A percentile compares a stretch with the other conserved stretches of the same genome.
phyloP scores from a whole-genome alignment of 2,888 invertebrate genomes.

The Dasypolia templi region DNA sequence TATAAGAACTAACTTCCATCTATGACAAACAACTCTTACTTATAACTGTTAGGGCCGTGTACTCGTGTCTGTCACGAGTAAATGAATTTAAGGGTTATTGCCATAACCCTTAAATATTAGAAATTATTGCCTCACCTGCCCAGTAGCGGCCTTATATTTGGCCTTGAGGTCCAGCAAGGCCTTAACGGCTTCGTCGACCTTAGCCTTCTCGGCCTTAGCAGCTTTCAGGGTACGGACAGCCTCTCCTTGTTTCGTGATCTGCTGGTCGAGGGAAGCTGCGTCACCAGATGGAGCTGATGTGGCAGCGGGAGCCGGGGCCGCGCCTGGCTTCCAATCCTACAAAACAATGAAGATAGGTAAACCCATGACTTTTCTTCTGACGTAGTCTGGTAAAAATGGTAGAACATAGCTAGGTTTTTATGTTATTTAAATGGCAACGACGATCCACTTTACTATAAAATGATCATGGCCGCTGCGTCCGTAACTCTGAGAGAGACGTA shows the following conservation, averaged over 20 bases:
- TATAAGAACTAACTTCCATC: neutral
- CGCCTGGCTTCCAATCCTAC: constrained; percentile 68
- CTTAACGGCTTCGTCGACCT: constrained; percentile 86
- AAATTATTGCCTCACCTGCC: constrained; percentile 32
- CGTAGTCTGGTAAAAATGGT: neutral
- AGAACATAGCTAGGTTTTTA: neutral
- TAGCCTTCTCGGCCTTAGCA: constrained; percentile 89
- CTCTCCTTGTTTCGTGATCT: constrained; percentile 78
- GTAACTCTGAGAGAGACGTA: neutral
- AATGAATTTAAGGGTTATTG: no score
- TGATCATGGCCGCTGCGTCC: neutral
- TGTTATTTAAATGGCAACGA: neutral
- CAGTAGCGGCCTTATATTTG: constrained; percentile 91
- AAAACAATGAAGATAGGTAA: neutral
- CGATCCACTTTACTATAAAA: no score
- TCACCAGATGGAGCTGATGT: constrained; percentile 41
- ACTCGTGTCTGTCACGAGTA: neutral
- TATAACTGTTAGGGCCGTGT: neutral
- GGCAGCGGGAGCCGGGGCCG: constrained; percentile 30
- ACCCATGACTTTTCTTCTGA: neutral
- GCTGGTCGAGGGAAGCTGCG: constrained; percentile 48
- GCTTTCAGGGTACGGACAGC: constrained; percentile 92
- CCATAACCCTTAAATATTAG: no score
- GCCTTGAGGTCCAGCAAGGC: constrained; percentile 92
- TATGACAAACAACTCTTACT: neutral